phyloP scores from a whole-genome alignment of 2,113 vertebrate genomes.

The Baryphthengus martii region DNA sequence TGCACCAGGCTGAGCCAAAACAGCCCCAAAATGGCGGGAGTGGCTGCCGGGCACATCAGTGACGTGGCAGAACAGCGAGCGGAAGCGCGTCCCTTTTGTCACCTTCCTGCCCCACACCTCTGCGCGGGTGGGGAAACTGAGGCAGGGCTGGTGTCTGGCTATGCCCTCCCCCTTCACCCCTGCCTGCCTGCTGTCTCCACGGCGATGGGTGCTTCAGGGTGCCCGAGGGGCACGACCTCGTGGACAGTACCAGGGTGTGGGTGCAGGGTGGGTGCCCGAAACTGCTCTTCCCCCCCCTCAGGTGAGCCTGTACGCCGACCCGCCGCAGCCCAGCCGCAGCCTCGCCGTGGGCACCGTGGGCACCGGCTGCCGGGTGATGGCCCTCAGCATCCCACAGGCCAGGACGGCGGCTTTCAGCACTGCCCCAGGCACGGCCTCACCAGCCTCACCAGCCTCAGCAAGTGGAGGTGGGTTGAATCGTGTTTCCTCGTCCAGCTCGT shows the following conservation, averaged over 20 bases:
- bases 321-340: conserved; percentile 68
- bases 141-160: neutral
- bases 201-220: neutral
- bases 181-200: accelerated
- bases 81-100: neutral
- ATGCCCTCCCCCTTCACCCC: neutral
- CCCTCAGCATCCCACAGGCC: conserved; percentile 78
- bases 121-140: neutral
- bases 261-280: neutral
- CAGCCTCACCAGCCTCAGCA: neutral
- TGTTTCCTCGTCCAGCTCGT: accelerated
- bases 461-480: neutral
- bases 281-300: conserved; percentile 38
- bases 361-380: conserved; percentile 69
- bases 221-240: neutral
- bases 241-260: neutral
- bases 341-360: conserved; percentile 41
- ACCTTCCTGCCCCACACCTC: neutral
- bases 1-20: accelerated
- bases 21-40: neutral
- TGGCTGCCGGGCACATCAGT: neutral
- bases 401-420: conserved; percentile 59
- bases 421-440: neutral
- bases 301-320: conserved; percentile 85
- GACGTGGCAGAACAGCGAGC: neutral